phyloP scores from a whole-genome alignment of 2,113 vertebrate genomes.

The Myiagra hebetior region DNA sequence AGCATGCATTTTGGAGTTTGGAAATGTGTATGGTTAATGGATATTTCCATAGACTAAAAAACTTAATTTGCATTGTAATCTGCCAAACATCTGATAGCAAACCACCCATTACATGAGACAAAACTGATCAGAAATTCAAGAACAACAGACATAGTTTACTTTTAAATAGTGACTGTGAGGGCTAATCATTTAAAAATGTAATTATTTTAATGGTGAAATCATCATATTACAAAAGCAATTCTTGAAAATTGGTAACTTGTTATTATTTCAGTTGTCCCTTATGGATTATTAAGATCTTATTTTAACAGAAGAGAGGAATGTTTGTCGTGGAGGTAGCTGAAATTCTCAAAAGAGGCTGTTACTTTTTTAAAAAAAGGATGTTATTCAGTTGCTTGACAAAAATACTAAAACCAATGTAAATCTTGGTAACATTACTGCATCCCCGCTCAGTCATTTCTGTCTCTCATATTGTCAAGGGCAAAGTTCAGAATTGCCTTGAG shows the following conservation, averaged over 20 bases:
- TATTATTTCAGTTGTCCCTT: background rate
- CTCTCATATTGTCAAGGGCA: background rate
- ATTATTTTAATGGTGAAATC: background rate
- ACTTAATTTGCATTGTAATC: background rate
- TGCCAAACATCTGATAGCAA: conserved; percentile 25
- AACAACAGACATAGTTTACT: background rate
- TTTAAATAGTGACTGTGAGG: background rate
- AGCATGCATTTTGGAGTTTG: conserved; percentile 39
- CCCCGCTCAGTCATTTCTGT: background rate
- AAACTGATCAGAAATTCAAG: background rate
- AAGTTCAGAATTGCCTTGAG: background rate
- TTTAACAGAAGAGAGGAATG: background rate
- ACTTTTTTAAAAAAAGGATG: background rate
- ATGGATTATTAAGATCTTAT: background rate
- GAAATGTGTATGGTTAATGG: background rate
- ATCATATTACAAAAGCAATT: background rate
- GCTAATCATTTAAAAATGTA: background rate
- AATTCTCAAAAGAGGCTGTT: background rate
- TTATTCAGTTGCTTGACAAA: background rate
- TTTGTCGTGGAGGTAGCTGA: background rate
- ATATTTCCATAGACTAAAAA: background rate
- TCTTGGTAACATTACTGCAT: background rate
- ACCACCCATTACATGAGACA: background rate
- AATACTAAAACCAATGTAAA: background rate
- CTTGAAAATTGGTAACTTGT: background rate